phyloP scores from a whole-genome alignment of 37 sponge, comb jelly and placozoan species.

The Agelas oroides region DNA sequence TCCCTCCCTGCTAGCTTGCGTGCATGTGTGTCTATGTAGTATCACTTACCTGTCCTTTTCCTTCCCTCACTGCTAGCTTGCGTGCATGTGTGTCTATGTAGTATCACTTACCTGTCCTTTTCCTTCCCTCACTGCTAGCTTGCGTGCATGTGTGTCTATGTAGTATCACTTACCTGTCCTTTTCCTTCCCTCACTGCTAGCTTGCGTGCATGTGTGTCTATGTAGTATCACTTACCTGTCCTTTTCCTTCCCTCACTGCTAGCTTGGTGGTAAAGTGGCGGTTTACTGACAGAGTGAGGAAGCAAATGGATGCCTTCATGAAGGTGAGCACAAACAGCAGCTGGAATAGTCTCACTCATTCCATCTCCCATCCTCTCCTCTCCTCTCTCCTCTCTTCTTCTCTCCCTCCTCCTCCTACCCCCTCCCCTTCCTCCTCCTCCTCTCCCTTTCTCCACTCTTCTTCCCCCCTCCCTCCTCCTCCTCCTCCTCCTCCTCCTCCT shows the following conservation, averaged over 20 bases:
- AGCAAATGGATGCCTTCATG: slow-evolving; percentile 90
- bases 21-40: too few species aligned
- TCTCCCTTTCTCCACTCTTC: neutral
- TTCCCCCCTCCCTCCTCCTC: neutral
- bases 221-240: too few species aligned
- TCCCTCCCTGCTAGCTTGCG: neutral
- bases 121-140: neutral
- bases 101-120: neutral
- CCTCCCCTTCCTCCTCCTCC: neutral
- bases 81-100: neutral
- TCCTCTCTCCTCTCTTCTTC: neutral
- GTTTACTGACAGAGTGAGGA: slow-evolving; percentile 83
- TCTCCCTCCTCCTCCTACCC: neutral
- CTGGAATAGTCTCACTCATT: neutral
- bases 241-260: neutral
- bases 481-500: neutral
- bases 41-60: too few species aligned
- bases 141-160: too few species aligned
- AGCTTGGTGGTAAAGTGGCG: slow-evolving; percentile 94
- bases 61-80: too few species aligned
- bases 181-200: too few species aligned
- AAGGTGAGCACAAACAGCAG: slow-evolving; percentile 51
- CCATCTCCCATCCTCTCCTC: too few species aligned
- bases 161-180: too few species aligned
- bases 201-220: too few species aligned